Percentiles rank a stretch among this genome's conserved stretches.
phyloP scores from a whole-genome alignment of 2,113 vertebrate genomes.

The Mobula birostris region DNA sequence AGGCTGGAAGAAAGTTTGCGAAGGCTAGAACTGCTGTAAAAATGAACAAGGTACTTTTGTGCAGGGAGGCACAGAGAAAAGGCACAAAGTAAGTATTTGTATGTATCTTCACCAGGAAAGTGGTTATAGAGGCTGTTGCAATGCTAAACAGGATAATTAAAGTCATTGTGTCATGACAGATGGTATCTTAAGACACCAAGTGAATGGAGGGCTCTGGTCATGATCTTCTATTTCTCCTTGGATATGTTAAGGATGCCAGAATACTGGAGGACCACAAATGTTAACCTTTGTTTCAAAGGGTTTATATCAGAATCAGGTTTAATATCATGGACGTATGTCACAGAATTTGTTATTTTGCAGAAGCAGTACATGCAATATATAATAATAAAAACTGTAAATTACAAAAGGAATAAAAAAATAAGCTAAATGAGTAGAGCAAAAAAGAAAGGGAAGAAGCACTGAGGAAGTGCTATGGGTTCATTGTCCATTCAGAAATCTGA shows the following conservation, averaged over 20 bases:
- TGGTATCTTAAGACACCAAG: background rate
- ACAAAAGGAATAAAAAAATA: no score
- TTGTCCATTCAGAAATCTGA: no score
- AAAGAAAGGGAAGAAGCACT: no score
- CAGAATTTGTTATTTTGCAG: no score
- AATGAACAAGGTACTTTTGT: background rate
- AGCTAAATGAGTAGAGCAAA: no score
- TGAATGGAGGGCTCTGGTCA: background rate
- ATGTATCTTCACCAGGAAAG: background rate
- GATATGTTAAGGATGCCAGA: background rate
- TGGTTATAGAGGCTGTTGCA: background rate
- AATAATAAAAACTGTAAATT: no score
- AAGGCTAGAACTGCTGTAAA: background rate
- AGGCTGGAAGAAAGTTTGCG: background rate
- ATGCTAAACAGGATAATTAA: background rate
- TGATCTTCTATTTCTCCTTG: background rate
- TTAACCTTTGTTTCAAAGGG: background rate
- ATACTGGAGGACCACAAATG: background rate
- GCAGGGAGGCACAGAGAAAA: background rate
- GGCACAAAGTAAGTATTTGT: background rate
- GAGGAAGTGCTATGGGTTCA: no score
- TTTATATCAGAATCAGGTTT: no score
- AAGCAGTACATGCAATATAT: no score
- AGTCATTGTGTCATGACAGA: background rate
- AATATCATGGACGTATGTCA: no score